Evolutionary conservation across 2,888 invertebrate species (phyloP).

Genomic region (Caenorhabditis angaria): DNA sequence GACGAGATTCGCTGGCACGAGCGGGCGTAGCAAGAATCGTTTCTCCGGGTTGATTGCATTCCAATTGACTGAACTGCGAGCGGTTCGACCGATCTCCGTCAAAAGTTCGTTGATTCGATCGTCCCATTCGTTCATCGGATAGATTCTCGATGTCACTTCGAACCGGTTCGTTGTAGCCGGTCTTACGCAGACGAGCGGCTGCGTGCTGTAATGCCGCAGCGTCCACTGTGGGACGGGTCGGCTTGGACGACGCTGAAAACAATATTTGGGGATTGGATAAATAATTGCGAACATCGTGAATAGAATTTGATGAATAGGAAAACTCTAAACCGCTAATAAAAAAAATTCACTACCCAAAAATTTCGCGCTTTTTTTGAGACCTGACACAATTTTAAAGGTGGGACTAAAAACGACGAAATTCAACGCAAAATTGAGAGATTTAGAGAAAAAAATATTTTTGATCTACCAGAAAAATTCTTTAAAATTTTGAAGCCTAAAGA

Average conservation of each 20-base stretch:
- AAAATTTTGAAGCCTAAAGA: too few species aligned
- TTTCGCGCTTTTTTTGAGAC: background rate
- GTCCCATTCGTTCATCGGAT: constrained; percentile 63
- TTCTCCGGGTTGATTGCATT: constrained; percentile 62
- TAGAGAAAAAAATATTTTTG: too few species aligned
- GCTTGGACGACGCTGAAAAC: constrained; percentile 53
- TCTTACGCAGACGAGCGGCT: constrained; percentile 71
- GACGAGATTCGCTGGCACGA: constrained; percentile 64
- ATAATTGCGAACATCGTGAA: too few species aligned
- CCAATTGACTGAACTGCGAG: constrained; percentile 63
- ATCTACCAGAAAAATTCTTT: too few species aligned
- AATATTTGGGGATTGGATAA: background rate
- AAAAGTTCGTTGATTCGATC: constrained; percentile 68
- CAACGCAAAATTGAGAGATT: too few species aligned
- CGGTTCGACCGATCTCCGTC: constrained; percentile 69
- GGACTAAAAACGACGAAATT: too few species aligned
- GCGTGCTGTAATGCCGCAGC: constrained; percentile 70
- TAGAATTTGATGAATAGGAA: too few species aligned
- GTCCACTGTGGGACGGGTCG: constrained; percentile 69
- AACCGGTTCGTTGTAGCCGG: constrained; percentile 69
- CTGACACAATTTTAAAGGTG: too few species aligned
- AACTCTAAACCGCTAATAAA: too few species aligned
- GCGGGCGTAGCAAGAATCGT: constrained; percentile 67
- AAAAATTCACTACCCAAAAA: too few species aligned
- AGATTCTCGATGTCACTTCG: constrained; percentile 54